Conservation (phyloP, 2,888 invertebrate genomes). For the Ctena decussata region DNA sequence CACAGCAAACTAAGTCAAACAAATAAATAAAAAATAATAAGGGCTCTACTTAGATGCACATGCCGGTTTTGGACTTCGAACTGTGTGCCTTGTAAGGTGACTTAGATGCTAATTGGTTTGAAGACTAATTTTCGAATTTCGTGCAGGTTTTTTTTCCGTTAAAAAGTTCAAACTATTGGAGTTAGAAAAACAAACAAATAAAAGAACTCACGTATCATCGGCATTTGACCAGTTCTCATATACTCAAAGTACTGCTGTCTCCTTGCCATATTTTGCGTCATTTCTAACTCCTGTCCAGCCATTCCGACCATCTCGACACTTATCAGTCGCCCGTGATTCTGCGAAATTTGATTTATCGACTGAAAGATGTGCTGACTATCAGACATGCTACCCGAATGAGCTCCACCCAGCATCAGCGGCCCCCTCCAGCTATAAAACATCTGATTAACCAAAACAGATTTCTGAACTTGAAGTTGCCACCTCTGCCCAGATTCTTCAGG, state of each 20-base stretch:
- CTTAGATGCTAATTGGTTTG: no score
- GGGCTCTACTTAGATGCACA: no score
- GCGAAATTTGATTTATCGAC: constrained; percentile 70
- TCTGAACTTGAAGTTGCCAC: constrained; percentile 79
- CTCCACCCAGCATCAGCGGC: constrained; percentile 18
- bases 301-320: constrained; percentile 78
- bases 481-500: constrained; percentile 62
- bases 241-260: constrained; percentile 7
- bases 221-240: constrained; percentile 39
- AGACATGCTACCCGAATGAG: constrained; percentile 29
- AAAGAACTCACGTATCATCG: constrained; percentile 55
- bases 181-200: no score
- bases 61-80: no score
- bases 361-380: constrained; percentile 68
- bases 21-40: no score
- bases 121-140: no score
- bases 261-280: constrained; percentile 28
- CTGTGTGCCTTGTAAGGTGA: no score
- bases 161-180: no score
- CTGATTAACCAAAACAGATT: constrained; percentile 67
- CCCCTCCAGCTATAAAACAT: constrained; percentile 52
- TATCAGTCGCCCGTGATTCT: constrained; percentile 72
- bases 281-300: constrained; percentile 60
- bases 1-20: no score
- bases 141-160: no score